Percentiles rank a stretch among this genome's conserved stretches.
Evolutionary conservation across 2,888 invertebrate species (phyloP).

Genomic region (Spialia ferax): DNA sequence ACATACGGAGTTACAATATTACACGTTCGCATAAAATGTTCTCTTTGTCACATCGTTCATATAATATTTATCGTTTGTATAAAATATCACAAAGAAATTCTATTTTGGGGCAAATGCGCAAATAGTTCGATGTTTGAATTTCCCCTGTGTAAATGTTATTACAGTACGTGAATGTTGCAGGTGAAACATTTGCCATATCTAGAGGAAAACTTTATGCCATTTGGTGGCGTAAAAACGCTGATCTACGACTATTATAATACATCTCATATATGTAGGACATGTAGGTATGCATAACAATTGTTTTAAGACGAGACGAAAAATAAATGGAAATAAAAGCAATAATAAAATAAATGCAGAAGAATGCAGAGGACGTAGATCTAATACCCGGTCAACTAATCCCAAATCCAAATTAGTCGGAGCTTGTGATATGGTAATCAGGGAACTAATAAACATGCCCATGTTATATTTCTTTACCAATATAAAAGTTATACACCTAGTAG

Average conservation of each 20-base stretch:
- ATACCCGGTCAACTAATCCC: no score
- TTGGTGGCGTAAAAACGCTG: constrained; percentile 18
- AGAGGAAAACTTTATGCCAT: constrained; percentile 46
- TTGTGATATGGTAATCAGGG: no score
- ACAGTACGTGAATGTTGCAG: constrained; percentile 71
- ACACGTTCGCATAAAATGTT: constrained; percentile 49
- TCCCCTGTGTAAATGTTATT: constrained; percentile 84
- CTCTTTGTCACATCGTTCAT: constrained; percentile 77
- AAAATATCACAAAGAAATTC: constrained; percentile 77
- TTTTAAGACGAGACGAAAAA: no score
- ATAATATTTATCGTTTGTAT: constrained; percentile 78
- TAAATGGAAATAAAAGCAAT: no score
- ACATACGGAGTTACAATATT: constrained; percentile 52
- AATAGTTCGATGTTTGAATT: constrained; percentile 84
- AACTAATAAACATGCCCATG: no score
- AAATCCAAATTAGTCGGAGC: no score
- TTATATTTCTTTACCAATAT: no score
- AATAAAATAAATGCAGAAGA: no score
- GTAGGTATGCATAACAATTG: no score
- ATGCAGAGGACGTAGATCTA: no score
- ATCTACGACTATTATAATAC: constrained; percentile 13
- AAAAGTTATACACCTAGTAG: no score
- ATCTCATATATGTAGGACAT: not conserved
- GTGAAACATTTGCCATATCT: constrained; percentile 77
- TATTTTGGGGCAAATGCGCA: constrained; percentile 80